Evolutionary conservation across 2,888 invertebrate genomes (phyloP).

Genomic region (Pasiphila rectangulata): DNA sequence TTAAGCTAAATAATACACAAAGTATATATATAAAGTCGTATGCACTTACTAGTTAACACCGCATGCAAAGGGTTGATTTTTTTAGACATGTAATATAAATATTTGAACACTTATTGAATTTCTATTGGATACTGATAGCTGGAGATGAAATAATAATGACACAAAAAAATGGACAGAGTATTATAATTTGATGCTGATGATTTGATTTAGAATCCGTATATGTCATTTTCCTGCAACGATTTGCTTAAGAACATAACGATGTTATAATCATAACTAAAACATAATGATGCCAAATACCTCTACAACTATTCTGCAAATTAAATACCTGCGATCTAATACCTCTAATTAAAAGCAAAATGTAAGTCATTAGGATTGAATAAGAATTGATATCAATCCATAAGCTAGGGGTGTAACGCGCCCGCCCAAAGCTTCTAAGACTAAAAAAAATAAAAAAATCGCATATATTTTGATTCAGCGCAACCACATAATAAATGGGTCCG

Average conservation of each 20-base stretch:
- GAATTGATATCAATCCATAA: constrained; percentile 66
- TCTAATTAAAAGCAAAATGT: constrained; percentile 58
- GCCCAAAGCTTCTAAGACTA: constrained; percentile 42
- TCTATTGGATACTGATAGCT: no score
- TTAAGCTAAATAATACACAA: no score
- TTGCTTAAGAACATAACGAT: not conserved
- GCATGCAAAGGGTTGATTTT: no score
- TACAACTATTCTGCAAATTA: constrained; percentile 40
- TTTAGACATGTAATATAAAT: no score
- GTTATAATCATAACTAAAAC: not conserved
- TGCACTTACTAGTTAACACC: no score
- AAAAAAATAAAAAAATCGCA: constrained; percentile 41
- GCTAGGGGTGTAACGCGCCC: constrained; percentile 48
- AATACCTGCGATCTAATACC: constrained; percentile 51
- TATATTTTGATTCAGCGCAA: constrained; percentile 70
- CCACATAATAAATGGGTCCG: constrained; percentile 63
- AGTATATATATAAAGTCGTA: no score
- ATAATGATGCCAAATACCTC: constrained; percentile 13
- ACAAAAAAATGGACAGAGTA: no score
- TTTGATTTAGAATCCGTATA: no score
- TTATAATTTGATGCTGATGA: no score
- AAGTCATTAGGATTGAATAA: constrained; percentile 47
- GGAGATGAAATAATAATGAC: no score
- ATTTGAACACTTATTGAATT: no score
- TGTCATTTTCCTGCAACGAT: no score